These are phyloP conservation scores for Trissolcus basalis DNA, from an alignment of 1,140 invertebrate species.

Conservation along the genomic window DNA sequence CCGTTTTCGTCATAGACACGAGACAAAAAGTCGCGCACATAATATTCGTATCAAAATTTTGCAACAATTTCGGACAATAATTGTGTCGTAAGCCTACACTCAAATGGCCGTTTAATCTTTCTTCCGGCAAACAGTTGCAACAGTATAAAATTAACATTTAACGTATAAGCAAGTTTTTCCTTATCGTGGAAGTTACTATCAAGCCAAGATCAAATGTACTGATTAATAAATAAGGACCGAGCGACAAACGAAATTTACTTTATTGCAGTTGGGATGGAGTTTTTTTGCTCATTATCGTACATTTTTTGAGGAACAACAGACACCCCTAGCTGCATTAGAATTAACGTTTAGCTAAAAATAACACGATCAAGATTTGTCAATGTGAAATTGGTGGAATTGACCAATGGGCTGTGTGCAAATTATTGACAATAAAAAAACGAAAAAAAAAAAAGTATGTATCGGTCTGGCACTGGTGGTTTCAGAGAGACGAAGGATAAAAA, in stretches of 20 bases:
- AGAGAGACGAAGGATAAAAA: slow-evolving; percentile 24
- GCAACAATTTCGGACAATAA: slow-evolving; percentile 15
- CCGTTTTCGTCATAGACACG: slow-evolving; percentile 11
- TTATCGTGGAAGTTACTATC: background rate
- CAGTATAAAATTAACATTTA: slow-evolving; percentile 15
- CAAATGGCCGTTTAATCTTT: slow-evolving; percentile 3
- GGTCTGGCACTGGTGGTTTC: slow-evolving; percentile 45
- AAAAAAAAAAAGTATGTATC: slow-evolving; percentile 10
- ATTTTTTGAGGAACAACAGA: slow-evolving; percentile 15
- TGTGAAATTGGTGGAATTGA: slow-evolving; percentile 3
- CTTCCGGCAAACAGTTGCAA: slow-evolving; percentile 1
- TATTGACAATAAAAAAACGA: background rate
- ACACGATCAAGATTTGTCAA: slow-evolving; percentile 1
- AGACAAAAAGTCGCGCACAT: slow-evolving; percentile 8
- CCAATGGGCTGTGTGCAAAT: slow-evolving; percentile 9
- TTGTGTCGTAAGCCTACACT: background rate
- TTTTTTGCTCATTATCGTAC: slow-evolving; percentile 13
- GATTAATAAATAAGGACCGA: slow-evolving; percentile 34
- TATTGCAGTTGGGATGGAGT: slow-evolving; percentile 9
- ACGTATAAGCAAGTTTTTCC: background rate
- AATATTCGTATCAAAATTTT: slow-evolving; percentile 8
- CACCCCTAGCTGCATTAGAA: no score
- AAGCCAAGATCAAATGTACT: background rate
- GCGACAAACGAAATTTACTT: slow-evolving; percentile 11
- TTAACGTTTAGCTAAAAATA: no score